Percentiles rank a stretch among this genome's conserved stretches.
Evolutionary conservation across 2,113 vertebrate species (phyloP).

Genomic region (Pungitius pungitius): DNA sequence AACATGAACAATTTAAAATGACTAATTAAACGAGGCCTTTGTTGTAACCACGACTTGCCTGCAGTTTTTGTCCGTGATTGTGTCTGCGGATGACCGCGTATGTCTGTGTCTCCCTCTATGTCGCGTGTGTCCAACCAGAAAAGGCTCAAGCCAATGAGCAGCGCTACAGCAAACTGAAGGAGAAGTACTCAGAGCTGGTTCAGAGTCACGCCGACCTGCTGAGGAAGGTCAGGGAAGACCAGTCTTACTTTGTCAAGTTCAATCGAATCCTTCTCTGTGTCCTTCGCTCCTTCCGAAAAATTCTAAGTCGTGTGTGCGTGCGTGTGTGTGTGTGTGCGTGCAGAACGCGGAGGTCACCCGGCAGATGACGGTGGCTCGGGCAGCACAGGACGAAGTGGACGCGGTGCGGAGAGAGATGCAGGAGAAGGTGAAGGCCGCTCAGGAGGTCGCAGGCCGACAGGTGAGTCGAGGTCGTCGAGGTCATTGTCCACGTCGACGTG

Average conservation of each 20-base stretch:
- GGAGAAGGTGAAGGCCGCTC: constrained; percentile 86
- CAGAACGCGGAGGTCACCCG: constrained; percentile 97
- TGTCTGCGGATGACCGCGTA: not conserved
- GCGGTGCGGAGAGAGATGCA: constrained; percentile 89
- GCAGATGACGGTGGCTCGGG: constrained; percentile 89
- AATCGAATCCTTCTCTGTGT: not conserved
- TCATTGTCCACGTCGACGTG: not conserved
- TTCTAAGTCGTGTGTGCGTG: constrained; percentile 1
- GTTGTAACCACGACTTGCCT: not conserved
- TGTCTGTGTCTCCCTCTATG: not conserved
- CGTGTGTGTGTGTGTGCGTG: constrained; percentile 4
- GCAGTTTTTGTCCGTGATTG: not conserved
- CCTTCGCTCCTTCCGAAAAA: not conserved
- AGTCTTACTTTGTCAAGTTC: not conserved
- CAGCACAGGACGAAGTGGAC: constrained; percentile 90
- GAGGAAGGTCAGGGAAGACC: constrained; percentile 85
- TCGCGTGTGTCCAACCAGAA: constrained; percentile 70
- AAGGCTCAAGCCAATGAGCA: constrained; percentile 96
- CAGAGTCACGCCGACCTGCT: constrained; percentile 95
- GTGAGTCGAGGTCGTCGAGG: constrained; percentile 67
- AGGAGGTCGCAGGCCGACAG: constrained; percentile 87
- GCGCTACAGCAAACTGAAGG: constrained; percentile 96
- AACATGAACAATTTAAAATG: not conserved
- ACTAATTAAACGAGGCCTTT: not conserved
- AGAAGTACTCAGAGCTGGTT: constrained; percentile 95